Evolutionary conservation across 2,113 vertebrate species (phyloP).

Genomic region (Pionites leucogaster): DNA sequence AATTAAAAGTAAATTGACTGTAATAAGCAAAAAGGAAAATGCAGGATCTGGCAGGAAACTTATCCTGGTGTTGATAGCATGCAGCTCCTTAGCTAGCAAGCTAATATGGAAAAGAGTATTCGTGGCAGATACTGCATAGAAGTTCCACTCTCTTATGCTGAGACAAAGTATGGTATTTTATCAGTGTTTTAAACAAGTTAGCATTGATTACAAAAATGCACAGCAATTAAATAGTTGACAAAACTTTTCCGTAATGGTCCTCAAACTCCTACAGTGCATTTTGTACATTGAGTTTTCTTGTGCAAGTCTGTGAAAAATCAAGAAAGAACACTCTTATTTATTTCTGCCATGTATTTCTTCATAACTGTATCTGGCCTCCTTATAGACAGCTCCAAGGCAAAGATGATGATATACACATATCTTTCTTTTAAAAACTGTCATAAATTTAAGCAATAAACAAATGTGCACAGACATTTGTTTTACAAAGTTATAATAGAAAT

Average conservation of each 20-base stretch:
- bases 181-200: not conserved
- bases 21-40: not conserved
- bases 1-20: not conserved
- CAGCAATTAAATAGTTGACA: not conserved
- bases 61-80: not conserved
- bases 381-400: not conserved
- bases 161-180: not conserved
- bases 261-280: not conserved
- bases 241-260: not conserved
- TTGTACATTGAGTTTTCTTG: not conserved
- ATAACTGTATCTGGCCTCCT: not conserved
- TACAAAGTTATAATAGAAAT: not conserved
- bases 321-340: not conserved
- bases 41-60: not conserved
- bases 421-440: not conserved
- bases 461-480: not conserved
- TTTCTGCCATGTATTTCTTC: not conserved
- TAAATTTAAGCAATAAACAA: not conserved
- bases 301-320: not conserved
- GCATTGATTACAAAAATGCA: fast-evolving
- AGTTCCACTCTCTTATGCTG: not conserved
- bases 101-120: not conserved
- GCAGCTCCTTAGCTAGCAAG: not conserved
- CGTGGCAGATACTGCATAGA: not conserved
- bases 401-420: not conserved